These are phyloP conservation scores for Gorilla gorilla DNA, from an alignment of 2,113 vertebrate genomes.

Conservation along the genomic window DNA sequence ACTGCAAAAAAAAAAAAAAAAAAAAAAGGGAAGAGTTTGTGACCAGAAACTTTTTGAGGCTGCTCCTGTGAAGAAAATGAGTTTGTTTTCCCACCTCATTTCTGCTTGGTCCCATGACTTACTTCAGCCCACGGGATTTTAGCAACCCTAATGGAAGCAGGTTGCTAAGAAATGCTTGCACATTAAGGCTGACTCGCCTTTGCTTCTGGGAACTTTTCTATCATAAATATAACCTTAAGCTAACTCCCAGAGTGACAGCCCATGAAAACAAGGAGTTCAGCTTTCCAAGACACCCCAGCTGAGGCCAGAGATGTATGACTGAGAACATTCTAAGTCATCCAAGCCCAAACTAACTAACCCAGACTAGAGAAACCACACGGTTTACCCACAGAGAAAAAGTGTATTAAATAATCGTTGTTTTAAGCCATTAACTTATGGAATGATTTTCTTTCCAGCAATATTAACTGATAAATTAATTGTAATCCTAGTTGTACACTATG, in stretches of 20 bases:
- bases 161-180: background rate
- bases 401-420: background rate
- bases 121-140: background rate
- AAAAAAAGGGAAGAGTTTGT: background rate
- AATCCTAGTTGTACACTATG: background rate
- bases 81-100: background rate
- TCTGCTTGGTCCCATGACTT: background rate
- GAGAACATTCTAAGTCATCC: background rate
- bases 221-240: background rate
- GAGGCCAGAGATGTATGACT: background rate
- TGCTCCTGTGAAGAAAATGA: background rate
- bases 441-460: background rate
- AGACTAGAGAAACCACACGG: background rate
- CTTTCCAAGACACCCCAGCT: background rate
- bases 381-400: background rate
- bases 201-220: background rate
- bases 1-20: background rate
- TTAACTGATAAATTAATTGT: background rate
- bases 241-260: background rate
- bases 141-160: background rate
- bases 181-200: background rate
- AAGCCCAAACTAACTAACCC: background rate
- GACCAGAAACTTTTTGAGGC: background rate
- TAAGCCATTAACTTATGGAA: background rate
- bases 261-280: background rate